Percentiles rank a stretch among this genome's conserved stretches.
phyloP scores from a whole-genome alignment of 2,113 vertebrate species.

The Lonchura striata region DNA sequence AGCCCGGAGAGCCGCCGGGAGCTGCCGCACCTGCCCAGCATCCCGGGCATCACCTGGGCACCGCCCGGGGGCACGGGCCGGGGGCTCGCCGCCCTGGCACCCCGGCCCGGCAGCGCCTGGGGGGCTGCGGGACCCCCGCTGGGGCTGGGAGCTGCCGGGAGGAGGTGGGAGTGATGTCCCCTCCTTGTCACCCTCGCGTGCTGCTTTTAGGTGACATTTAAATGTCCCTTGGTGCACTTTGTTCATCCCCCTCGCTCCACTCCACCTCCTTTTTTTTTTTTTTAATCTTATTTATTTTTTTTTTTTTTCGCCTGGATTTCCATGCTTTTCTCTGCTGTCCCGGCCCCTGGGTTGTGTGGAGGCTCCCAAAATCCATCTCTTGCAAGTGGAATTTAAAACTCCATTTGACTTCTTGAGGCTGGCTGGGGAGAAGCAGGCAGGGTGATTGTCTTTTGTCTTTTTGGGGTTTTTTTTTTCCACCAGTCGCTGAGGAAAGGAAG shows the following conservation, averaged over 20 bases:
- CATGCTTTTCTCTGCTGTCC: not conserved
- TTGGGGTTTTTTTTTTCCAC: not conserved
- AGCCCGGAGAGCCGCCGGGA: not conserved
- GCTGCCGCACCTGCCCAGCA: not conserved
- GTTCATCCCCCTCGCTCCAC: not conserved
- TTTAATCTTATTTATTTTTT: too few species aligned
- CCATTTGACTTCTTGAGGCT: not conserved
- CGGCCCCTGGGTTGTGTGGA: not conserved
- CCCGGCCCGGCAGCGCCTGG: not conserved
- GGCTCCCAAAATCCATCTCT: not conserved
- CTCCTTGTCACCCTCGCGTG: not conserved
- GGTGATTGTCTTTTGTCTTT: not conserved
- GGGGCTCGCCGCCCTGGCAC: too few species aligned
- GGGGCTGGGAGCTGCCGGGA: not conserved
- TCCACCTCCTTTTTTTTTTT: too few species aligned
- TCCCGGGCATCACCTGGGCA: not conserved
- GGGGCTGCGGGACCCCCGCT: not conserved
- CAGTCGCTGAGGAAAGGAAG: not conserved
- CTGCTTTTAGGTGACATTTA: conserved; percentile 60
- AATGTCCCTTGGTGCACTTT: conserved; percentile 29
- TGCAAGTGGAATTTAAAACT: conserved; percentile 25
- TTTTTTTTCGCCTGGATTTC: not conserved
- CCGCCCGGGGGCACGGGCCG: too few species aligned
- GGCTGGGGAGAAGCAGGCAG: not conserved
- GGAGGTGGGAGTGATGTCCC: rapidly evolving